These are phyloP conservation scores for Potamilus streckersoni DNA, from an alignment of 1,140 invertebrate genomes.

Conservation along the genomic window DNA sequence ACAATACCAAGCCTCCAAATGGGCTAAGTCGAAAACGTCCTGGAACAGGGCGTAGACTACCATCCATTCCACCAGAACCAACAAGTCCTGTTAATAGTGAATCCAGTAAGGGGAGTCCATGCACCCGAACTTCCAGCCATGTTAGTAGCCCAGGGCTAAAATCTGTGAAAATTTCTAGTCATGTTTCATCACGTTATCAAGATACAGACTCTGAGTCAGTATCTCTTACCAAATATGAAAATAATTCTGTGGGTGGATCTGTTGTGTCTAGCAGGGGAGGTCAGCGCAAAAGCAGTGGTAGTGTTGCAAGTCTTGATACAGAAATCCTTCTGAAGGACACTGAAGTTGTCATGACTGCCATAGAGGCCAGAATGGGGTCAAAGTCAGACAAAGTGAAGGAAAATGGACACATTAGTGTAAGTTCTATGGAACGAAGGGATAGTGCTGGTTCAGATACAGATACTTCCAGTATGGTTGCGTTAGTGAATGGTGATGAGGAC, in stretches of 20 bases:
- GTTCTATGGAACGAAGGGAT: constrained; percentile 9
- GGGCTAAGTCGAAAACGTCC: constrained; percentile 53
- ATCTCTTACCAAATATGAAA: constrained; percentile 39
- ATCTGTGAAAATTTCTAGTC: constrained; percentile 46
- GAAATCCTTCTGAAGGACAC: constrained; percentile 71
- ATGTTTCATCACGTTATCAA: constrained; percentile 32
- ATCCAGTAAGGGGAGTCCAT: constrained; percentile 31
- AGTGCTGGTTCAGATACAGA: constrained; percentile 45
- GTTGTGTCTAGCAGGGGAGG: constrained; percentile 12
- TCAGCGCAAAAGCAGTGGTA: constrained; percentile 23
- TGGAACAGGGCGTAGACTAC: constrained; percentile 65
- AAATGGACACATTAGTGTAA: constrained; percentile 8
- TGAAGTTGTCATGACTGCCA: constrained; percentile 71
- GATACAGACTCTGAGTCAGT: constrained; percentile 43
- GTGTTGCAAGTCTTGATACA: constrained; percentile 67
- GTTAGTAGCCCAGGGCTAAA: constrained; percentile 28
- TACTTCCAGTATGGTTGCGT: constrained; percentile 52
- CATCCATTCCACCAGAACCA: constrained; percentile 52
- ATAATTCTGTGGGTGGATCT: constrained; percentile 19
- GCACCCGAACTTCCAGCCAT: constrained; percentile 15
- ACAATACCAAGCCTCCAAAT: constrained; percentile 20
- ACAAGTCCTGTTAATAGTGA: constrained; percentile 54
- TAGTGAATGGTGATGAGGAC: constrained; percentile 57
- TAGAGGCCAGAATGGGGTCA: constrained; percentile 67
- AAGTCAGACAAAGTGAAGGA: constrained; percentile 10